Base-by-base conservation (phyloP, 2,888 invertebrate species). In the Hydroisotoma schaefferi region DNA sequence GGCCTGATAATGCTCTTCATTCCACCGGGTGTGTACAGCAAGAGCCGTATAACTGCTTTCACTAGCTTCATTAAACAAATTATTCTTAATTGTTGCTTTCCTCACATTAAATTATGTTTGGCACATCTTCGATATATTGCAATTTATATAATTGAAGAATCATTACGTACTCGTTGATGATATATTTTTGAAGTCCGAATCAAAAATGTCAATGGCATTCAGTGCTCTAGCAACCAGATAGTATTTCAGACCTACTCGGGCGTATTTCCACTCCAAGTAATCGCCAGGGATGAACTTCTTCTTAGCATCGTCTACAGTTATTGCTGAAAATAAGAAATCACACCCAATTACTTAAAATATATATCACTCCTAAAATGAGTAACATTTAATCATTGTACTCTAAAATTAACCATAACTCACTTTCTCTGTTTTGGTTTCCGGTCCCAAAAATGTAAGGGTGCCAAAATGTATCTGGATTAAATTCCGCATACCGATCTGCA, bases 1-100 rank as follows among this genome's bases (percentile, higher is more conserved):
- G 5, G 67, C 54, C 18, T 43, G 23, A 22, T 38, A 26, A 20
- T 51, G 3, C 2, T 51, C 59, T 6, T 62, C 55, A 43, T 71
- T 62, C 70, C 70, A 71, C 49, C 18, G 43, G 1, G 68, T 54
- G 55, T 60, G 63, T n/a, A 61, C 56, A n/a, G 62, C 57, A 43
- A 69, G 47, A 3, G 64, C 56, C 12, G 57, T 59, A 2, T 63
- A 49, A 8, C 33, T 33, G n/a, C 49, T 52, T 1, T 37, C 22
- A 4, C 46, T 33, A 4, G 58, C 65, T 61, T n/a, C 43, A 62
- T 20, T 4, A 27, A 8, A 53, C 33, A 33, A 33, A 15, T 8
- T 10, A 33, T 33, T n/a, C n/a, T n/a, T n/a, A n/a, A n/a, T n/a
- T n/a, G n/a, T n/a, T 33, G 15, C 8, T 33, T 33, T 33, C 15